These are phyloP conservation scores for Petrocephalus zakoni DNA, from an alignment of 2,113 vertebrate genomes.

Conservation along the genomic window DNA sequence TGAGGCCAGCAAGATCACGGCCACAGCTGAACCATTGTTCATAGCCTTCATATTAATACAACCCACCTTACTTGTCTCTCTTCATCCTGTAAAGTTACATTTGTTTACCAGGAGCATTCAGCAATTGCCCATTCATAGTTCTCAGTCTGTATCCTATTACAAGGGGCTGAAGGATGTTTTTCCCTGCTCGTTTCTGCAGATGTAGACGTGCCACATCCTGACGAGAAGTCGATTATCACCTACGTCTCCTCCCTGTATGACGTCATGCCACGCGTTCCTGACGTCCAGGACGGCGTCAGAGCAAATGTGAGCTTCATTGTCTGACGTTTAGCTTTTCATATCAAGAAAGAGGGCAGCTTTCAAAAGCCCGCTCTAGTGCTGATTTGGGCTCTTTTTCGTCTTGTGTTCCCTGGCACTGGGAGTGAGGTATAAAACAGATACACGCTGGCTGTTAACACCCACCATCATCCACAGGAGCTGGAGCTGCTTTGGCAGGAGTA, in stretches of 20 bases:
- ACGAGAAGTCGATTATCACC: constrained; percentile 70
- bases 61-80: background rate
- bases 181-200: constrained; percentile 46
- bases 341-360: background rate
- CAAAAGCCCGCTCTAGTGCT: background rate
- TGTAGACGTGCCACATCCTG: constrained; percentile 65
- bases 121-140: background rate
- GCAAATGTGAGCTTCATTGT: constrained; percentile 68
- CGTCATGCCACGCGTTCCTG: constrained; percentile 79
- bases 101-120: background rate
- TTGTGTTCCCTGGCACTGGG: background rate
- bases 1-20: background rate
- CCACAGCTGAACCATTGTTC: background rate
- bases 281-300: constrained; percentile 65
- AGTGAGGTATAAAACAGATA: background rate
- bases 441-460: constrained; percentile 17
- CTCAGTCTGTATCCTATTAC: background rate
- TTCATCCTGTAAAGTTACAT: background rate
- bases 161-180: background rate
- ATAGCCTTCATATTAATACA: background rate
- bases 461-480: constrained; percentile 64
- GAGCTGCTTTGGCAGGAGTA: constrained; percentile 94
- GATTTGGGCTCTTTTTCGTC: background rate
- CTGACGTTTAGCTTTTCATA: constrained; percentile 28
- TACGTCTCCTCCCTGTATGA: constrained; percentile 86